phyloP scores from a whole-genome alignment of 2,797 vertebrate species.

The Sebastes umbrosus region DNA sequence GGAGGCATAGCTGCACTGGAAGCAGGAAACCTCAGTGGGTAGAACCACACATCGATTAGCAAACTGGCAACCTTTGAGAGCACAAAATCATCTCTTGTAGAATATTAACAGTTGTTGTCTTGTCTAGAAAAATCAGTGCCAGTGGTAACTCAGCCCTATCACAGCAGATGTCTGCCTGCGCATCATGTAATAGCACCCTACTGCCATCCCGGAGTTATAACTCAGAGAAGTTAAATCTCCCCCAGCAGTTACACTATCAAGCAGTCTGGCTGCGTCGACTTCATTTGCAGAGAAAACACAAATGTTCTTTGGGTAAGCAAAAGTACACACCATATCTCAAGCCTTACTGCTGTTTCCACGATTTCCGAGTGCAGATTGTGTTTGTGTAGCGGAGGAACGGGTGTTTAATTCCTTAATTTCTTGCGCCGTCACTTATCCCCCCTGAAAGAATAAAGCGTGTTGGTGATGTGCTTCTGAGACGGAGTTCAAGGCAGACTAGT shows the following conservation, averaged over 20 bases:
- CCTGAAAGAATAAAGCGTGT: not conserved
- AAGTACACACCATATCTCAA: slow-evolving; percentile 27
- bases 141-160: slow-evolving; percentile 35
- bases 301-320: slow-evolving; percentile 48
- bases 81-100: not conserved
- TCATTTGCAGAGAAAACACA: slow-evolving; percentile 54
- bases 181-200: slow-evolving; percentile 33
- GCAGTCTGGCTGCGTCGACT: slow-evolving; percentile 21
- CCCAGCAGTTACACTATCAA: slow-evolving; percentile 40
- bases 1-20: not conserved
- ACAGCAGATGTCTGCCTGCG: slow-evolving; percentile 57
- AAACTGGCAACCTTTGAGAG: not conserved
- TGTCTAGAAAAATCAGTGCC: slow-evolving; percentile 6
- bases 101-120: slow-evolving; percentile 13
- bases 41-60: not conserved
- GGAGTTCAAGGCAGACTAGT: slow-evolving; percentile 4
- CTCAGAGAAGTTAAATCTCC: slow-evolving; percentile 47
- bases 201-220: slow-evolving; percentile 28
- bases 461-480: not conserved
- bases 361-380: slow-evolving; percentile 10
- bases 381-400: slow-evolving; percentile 5
- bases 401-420: slow-evolving; percentile 24
- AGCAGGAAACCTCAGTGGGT: not conserved
- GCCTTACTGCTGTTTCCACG: slow-evolving; percentile 8
- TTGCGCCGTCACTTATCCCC: slow-evolving; percentile 18